phyloP scores from a whole-genome alignment of 2,888 invertebrate genomes.

The Ditylenchus weischeri region DNA sequence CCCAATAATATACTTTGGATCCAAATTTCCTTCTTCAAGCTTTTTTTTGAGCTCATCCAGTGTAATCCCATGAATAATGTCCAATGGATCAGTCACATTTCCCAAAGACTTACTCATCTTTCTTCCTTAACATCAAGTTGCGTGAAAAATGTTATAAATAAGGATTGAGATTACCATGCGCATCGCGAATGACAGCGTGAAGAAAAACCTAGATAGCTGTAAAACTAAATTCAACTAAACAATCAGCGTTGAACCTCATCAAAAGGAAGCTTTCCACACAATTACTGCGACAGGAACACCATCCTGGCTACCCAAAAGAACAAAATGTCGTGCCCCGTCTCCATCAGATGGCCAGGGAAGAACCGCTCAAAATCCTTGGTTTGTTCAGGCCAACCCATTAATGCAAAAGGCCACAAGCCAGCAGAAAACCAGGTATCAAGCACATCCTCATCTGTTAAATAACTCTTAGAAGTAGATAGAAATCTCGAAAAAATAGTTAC shows the following conservation, averaged over 20 bases:
- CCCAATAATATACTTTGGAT: conserved; percentile 69
- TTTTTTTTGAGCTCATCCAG: conserved; percentile 46
- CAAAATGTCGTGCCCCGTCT: conserved; percentile 93
- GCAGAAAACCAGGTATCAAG: conserved; percentile 89
- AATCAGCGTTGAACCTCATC: conserved; percentile 63
- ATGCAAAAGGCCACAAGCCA: conserved; percentile 75
- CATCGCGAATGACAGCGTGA: conserved; percentile 94
- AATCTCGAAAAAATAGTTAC: conserved; percentile 42
- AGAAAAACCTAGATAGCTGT: conserved; percentile 71
- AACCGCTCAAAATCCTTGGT: conserved; percentile 68
- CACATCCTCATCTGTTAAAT: conserved; percentile 65
- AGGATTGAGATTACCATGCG: conserved; percentile 71
- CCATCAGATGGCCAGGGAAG: conserved; percentile 85
- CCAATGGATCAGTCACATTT: conserved; percentile 87
- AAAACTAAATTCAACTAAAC: not conserved
- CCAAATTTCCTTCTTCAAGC: conserved; percentile 63
- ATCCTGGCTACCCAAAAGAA: conserved; percentile 80
- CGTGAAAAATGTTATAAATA: too few relatives aligned
- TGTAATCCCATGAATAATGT: conserved; percentile 75
- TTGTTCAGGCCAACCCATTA: conserved; percentile 64
- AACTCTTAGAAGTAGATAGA: too few relatives aligned
- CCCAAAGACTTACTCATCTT: conserved; percentile 98
- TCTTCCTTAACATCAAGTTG: conserved; percentile 54
- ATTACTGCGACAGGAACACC: conserved; percentile 79
- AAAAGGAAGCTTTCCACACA: conserved; percentile 88